Percentiles rank a stretch among this genome's conserved stretches.
phyloP scores from a whole-genome alignment of 2,113 vertebrate genomes.

The Triplophysa tibetana region DNA sequence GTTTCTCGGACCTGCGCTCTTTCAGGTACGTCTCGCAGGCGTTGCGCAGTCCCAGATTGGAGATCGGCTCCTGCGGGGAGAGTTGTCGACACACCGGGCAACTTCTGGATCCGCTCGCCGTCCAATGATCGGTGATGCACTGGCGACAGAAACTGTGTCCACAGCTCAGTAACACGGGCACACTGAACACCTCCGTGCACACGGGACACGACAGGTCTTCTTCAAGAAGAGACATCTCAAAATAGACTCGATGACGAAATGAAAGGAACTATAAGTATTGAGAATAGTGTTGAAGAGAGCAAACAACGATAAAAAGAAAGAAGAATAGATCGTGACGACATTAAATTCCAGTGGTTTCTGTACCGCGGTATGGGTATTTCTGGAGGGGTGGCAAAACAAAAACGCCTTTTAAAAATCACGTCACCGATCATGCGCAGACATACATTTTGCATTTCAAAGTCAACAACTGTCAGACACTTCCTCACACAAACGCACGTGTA shows the following conservation, averaged over 20 bases:
- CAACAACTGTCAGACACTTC: no score
- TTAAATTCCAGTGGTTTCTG: no score
- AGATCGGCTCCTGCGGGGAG: neutral
- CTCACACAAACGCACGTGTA: no score
- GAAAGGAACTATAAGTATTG: neutral
- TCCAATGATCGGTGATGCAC: neutral
- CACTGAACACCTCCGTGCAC: slow-evolving; percentile 29
- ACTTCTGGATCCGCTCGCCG: neutral
- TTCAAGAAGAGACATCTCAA: slow-evolving; percentile 36
- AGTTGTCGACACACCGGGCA: slow-evolving; percentile 29
- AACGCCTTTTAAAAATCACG: no score
- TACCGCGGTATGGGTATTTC: no score
- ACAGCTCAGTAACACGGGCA: slow-evolving; percentile 21
- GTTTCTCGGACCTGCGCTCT: neutral
- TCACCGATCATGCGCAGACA: no score
- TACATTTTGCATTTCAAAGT: no score
- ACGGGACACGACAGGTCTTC: slow-evolving; percentile 35
- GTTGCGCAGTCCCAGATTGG: slow-evolving; percentile 1
- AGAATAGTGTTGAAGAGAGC: neutral
- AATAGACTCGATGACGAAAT: neutral
- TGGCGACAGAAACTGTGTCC: slow-evolving; percentile 26
- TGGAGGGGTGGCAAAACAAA: no score
- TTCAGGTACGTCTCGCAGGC: slow-evolving; percentile 11
- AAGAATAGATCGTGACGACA: neutral
- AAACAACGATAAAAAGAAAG: neutral